Evolutionary conservation across 2,113 vertebrate species (phyloP).

Genomic region (Cettia cetti): DNA sequence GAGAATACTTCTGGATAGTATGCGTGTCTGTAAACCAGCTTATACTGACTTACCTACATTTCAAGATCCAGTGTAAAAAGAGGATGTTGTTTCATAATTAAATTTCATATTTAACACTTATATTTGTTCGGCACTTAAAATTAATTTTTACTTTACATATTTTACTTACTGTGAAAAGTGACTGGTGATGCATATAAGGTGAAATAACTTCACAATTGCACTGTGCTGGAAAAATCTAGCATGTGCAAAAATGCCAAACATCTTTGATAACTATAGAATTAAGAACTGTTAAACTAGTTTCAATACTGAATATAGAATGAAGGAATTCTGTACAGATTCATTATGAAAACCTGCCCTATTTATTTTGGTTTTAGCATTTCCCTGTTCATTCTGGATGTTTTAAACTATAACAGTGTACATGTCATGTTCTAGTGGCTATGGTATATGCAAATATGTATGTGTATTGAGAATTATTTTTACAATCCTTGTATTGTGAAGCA

Average conservation of each 20-base stretch:
- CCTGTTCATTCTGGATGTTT: not conserved
- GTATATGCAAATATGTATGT: not conserved
- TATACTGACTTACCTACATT: not conserved
- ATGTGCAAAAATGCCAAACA: not conserved
- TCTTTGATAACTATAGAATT: not conserved
- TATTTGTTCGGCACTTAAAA: not conserved
- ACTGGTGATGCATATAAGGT: not conserved
- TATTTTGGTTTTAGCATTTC: not conserved
- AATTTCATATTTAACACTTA: not conserved
- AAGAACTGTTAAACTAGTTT: not conserved
- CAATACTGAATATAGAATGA: not conserved
- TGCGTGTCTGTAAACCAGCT: not conserved
- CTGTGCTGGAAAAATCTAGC: not conserved
- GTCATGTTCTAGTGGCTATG: not conserved
- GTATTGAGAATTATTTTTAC: not conserved
- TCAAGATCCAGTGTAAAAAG: not conserved
- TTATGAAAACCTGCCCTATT: not conserved
- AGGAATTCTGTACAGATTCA: not conserved
- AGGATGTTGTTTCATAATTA: not conserved
- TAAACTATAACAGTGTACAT: not conserved
- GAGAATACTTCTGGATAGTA: not conserved
- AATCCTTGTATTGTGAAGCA: not conserved
- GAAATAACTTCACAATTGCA: not conserved
- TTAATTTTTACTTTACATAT: not conserved
- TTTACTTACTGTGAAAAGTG: not conserved